phyloP scores from a whole-genome alignment of 2,888 invertebrate species.

The Corbicula japonica region DNA sequence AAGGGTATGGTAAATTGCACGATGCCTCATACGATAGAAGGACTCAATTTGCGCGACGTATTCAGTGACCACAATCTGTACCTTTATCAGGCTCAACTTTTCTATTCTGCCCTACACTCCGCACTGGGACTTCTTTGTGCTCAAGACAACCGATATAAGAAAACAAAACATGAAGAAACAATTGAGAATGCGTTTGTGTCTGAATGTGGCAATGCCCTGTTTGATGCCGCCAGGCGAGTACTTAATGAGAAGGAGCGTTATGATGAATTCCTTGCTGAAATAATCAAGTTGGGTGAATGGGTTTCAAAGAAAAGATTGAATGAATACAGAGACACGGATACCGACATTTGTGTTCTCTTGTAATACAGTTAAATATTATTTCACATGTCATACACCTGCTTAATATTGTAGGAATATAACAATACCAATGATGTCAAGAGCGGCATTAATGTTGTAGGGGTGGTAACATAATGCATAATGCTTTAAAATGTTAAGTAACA shows the following conservation, averaged over 20 bases:
- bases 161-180: not conserved
- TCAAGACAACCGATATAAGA: not conserved
- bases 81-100: not conserved
- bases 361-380: too few species aligned
- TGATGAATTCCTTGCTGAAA: not conserved
- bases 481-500: too few species aligned
- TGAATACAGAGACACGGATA: conserved; percentile 5
- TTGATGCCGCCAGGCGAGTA: not conserved
- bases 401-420: too few species aligned
- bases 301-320: conserved; percentile 12
- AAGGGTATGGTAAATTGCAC: too few species aligned
- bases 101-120: not conserved
- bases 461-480: too few species aligned
- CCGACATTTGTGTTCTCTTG: too few species aligned
- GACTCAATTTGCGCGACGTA: too few species aligned
- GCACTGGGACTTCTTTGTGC: not conserved
- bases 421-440: too few species aligned
- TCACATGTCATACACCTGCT: too few species aligned
- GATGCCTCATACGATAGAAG: too few species aligned
- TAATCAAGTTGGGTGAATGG: conserved; percentile 4
- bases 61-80: too few species aligned
- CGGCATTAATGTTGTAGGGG: too few species aligned
- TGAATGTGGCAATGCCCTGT: not conserved
- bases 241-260: not conserved
- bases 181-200: not conserved